These are phyloP conservation scores for Willowsia nigromaculata DNA, from an alignment of 2,888 invertebrate genomes.

Conservation along the genomic window DNA sequence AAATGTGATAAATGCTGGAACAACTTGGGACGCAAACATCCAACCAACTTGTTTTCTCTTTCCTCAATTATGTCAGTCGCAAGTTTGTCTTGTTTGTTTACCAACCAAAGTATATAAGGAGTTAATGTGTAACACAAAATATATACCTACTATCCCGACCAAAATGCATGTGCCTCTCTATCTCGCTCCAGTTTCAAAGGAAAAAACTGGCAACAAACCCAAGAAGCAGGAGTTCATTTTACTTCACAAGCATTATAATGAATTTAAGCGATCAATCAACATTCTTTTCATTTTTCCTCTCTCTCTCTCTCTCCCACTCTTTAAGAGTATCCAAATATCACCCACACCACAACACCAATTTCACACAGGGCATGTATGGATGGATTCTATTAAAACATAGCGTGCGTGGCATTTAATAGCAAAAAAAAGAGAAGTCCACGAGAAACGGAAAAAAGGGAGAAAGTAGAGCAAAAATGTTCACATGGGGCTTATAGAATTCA, in stretches of 20 bases:
- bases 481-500: constrained; percentile 65
- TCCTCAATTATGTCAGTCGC: background rate
- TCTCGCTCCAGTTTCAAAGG: background rate
- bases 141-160: background rate
- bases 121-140: background rate
- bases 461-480: constrained; percentile 73
- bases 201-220: background rate
- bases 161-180: background rate
- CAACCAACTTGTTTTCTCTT: background rate
- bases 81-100: constrained; percentile 3
- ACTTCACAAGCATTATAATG: constrained; percentile 53
- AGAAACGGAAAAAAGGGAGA: constrained; percentile 62
- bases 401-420: constrained; percentile 63
- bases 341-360: constrained; percentile 3
- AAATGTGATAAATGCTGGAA: constrained; percentile 23
- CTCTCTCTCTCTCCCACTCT: background rate
- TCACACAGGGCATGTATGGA: background rate
- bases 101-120: background rate
- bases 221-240: constrained; percentile 36
- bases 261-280: constrained; percentile 67
- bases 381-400: constrained; percentile 49
- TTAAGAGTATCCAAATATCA: constrained; percentile 33
- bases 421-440: constrained; percentile 41
- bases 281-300: constrained; percentile 51
- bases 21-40: background rate